Base-by-base conservation (phyloP, 2,113 vertebrate species). In the Lophius piscatorius region DNA sequence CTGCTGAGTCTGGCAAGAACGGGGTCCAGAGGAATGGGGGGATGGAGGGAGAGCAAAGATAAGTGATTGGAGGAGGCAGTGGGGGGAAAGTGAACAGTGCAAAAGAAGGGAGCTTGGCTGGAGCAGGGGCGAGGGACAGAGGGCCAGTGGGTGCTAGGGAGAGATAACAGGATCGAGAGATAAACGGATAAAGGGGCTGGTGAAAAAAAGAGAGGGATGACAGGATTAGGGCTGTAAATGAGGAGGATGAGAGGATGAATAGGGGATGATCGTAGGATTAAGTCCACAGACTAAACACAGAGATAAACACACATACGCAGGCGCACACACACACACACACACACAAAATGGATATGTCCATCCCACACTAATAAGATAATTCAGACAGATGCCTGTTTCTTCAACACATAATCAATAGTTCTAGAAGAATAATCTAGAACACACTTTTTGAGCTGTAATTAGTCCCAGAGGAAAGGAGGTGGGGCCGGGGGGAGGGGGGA, bases 191-290 rank as follows among this genome's bases (percentile, higher is more conserved):
- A 89, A 80, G 63, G 67, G 50, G 66, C 61, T 35, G 80, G 6
- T 41, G 58, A 45, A 76, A 68, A 72, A 77, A 58, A 78, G 76
- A 29, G 33, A 62, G 71, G 83, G 78, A 84, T 89, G 89, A 87
- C 78, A 42, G 82, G 88, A 90, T 91, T 87, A 89, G 74, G 62
- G 69, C 78, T 87, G 78, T 88, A 87, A 89, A 80, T 84, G 87
- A 86, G 72, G 69, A 88, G 88, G 87, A 87, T 84, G 83, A 88
- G 84, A 73, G 90, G 82, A 89, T 88, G 87, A 90, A 89, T 84
- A 58, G 85, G 55, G 84, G 87, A 90, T 90, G 82, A 91, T 88
- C 86, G 78, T 48, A 51, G 86, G 86, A 90, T 91, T 88, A 90
- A 80, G 59, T 58, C 31, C 76, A 78, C 58, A 60, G 46, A 68